phyloP scores from a whole-genome alignment of 2,113 vertebrate species.

The Orientallactaga bullata region DNA sequence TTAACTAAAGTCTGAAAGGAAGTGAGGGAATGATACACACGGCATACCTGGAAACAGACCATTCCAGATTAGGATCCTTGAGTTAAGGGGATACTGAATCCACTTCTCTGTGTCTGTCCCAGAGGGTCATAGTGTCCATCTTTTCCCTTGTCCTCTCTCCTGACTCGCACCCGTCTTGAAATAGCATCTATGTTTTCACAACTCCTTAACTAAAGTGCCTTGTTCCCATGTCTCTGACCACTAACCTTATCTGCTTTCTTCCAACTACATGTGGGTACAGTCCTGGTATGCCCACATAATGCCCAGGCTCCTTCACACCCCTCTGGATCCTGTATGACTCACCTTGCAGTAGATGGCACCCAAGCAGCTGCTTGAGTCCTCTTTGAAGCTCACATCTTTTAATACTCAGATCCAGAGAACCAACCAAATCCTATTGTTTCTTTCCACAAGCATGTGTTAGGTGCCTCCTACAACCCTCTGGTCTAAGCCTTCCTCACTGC shows the following conservation, averaged over 20 bases:
- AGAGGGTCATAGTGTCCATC: background rate
- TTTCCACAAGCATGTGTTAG: background rate
- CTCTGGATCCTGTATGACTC: background rate
- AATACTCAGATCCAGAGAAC: background rate
- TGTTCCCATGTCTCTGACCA: background rate
- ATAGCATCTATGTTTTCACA: background rate
- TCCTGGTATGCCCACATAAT: too few relatives aligned
- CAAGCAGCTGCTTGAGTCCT: background rate
- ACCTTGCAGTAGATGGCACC: background rate
- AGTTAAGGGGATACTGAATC: background rate
- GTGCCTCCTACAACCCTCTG: background rate
- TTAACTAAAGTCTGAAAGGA: background rate
- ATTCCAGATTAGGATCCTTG: background rate
- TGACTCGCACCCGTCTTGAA: background rate
- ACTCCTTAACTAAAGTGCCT: background rate
- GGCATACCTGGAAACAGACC: background rate
- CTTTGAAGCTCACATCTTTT: background rate
- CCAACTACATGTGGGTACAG: accelerated
- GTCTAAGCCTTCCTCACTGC: background rate
- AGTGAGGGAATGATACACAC: background rate
- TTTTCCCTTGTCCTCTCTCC: background rate
- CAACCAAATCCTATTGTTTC: background rate
- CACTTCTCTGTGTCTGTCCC: background rate
- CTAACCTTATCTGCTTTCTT: background rate
- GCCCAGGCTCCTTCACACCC: accelerated